phyloP scores from a whole-genome alignment of 1,140 invertebrate genomes.

The Eumeta japonica region DNA sequence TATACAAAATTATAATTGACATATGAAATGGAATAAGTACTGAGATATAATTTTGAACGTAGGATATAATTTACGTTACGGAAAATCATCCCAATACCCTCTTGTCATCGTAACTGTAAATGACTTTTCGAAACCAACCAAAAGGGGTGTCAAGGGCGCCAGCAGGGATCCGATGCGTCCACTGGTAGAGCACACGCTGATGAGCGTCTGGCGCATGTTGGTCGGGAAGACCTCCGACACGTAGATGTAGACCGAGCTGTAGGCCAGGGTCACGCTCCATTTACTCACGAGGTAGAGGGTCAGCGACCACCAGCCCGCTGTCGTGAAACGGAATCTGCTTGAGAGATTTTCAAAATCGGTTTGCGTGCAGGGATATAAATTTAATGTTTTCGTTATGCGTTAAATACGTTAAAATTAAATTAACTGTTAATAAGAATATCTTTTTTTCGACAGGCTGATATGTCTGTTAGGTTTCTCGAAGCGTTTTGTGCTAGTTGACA shows the following conservation, averaged over 20 bases:
- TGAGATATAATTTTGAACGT: no score
- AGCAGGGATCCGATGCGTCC: constrained; percentile 69
- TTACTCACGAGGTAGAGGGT: constrained; percentile 64
- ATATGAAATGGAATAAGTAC: no score
- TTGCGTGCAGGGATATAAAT: background rate
- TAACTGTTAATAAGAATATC: no score
- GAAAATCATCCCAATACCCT: no score
- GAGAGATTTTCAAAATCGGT: constrained; percentile 6
- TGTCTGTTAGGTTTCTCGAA: no score
- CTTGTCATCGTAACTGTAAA: background rate
- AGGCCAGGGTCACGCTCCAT: constrained; percentile 63
- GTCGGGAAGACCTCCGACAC: constrained; percentile 73
- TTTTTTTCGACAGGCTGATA: no score
- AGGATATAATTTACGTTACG: no score
- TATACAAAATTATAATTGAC: no score
- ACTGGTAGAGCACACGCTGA: constrained; percentile 67
- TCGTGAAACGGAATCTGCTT: constrained; percentile 15
- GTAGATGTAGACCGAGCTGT: constrained; percentile 66
- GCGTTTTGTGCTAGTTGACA: no score
- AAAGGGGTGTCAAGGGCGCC: constrained; percentile 63
- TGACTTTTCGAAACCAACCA: constrained; percentile 38
- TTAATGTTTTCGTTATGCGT: no score
- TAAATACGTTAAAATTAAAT: no score
- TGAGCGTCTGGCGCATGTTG: constrained; percentile 63
- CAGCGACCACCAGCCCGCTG: constrained; percentile 42